Percentiles rank a stretch among this genome's conserved stretches.
phyloP scores from a whole-genome alignment of 2,888 invertebrate genomes.

The Caenorhabditis japonica region DNA sequence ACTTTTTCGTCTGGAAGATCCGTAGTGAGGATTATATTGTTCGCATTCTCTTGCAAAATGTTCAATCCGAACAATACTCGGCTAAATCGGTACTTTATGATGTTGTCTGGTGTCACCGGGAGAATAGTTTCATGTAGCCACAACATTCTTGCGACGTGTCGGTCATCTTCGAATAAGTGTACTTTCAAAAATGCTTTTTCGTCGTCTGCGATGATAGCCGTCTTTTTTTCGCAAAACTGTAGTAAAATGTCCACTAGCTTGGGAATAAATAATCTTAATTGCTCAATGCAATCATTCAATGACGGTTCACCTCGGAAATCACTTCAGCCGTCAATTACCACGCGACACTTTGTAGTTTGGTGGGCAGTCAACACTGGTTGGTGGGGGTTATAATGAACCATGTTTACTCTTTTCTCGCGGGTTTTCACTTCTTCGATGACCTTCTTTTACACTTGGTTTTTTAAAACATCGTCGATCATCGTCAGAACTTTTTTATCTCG shows the following conservation, averaged over 20 bases:
- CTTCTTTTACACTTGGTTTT: conserved; percentile 53
- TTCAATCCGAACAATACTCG: conserved; percentile 56
- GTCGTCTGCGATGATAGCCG: conserved; percentile 46
- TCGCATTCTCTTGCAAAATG: conserved; percentile 38
- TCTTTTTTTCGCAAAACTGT: conserved; percentile 26
- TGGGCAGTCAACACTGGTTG: conserved; percentile 41
- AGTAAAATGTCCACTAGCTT: too few relatives aligned
- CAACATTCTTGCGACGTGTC: conserved; percentile 49
- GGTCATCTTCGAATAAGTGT: conserved; percentile 32
- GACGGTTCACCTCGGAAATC: too few relatives aligned
- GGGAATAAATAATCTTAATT: too few relatives aligned
- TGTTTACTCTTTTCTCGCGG: background rate
- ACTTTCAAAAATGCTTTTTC: conserved; percentile 60
- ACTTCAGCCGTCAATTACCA: conserved; percentile 54
- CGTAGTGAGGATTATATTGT: conserved; percentile 15
- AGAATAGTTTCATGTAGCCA: conserved; percentile 35
- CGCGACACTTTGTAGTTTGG: conserved; percentile 51
- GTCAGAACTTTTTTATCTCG: conserved; percentile 18
- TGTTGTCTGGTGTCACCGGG: conserved; percentile 29
- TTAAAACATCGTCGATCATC: conserved; percentile 41
- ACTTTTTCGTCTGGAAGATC: conserved; percentile 4
- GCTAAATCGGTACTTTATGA: conserved; percentile 43
- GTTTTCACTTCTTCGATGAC: conserved; percentile 53
- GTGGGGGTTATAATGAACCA: conserved; percentile 52
- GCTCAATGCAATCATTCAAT: too few relatives aligned